Conservation (phyloP, 2,113 vertebrate genomes). For the Hystrix cristata region DNA sequence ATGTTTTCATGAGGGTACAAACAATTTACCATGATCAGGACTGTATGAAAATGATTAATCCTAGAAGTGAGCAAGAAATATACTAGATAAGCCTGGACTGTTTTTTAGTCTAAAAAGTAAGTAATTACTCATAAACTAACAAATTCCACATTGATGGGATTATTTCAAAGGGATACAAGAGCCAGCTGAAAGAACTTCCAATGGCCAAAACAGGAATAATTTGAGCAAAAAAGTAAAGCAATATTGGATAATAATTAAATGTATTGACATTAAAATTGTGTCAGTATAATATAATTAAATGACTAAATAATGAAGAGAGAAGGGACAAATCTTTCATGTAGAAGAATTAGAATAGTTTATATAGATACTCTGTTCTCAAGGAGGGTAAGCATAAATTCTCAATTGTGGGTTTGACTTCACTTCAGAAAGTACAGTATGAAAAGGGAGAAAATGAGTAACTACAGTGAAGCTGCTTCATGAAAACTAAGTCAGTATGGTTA, state of each 20-base stretch:
- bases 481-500: background rate
- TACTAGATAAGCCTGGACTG: background rate
- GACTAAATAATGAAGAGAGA: background rate
- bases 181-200: background rate
- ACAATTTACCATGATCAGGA: background rate
- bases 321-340: background rate
- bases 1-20: conserved; percentile 31
- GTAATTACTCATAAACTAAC: background rate
- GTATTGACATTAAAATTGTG: background rate
- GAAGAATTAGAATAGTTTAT: background rate
- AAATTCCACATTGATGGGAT: background rate
- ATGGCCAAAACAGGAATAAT: background rate
- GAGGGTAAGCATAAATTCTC: background rate
- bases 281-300: background rate
- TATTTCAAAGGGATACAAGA: background rate
- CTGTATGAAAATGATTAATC: conserved; percentile 29
- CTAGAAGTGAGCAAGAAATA: background rate
- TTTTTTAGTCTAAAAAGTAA: background rate
- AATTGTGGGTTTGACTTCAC: background rate
- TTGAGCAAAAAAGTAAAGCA: background rate
- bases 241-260: background rate
- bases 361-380: background rate
- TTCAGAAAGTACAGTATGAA: background rate
- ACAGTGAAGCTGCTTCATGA: background rate
- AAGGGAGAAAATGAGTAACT: background rate